Conservation (phyloP, 2,797 vertebrate species). For the Pseudopleuronectes americanus region DNA sequence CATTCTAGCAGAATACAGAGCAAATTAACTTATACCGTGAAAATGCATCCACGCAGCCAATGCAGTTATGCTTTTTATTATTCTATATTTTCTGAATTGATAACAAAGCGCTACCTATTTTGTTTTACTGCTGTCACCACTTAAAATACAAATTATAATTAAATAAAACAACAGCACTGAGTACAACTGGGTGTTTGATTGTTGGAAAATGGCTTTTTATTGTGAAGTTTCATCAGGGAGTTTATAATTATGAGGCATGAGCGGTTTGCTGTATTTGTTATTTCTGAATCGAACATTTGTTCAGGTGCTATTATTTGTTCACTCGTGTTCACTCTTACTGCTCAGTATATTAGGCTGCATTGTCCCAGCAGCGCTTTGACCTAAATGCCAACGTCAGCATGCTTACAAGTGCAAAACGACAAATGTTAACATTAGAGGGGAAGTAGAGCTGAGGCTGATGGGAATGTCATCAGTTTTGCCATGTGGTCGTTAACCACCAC, state of each 20-base stretch:
- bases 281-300: slow-evolving; percentile 7
- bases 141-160: slow-evolving; percentile 15
- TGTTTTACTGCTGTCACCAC: not conserved
- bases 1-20: slow-evolving; percentile 25
- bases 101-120: slow-evolving; percentile 2
- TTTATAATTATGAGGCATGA: not conserved
- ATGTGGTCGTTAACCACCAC: too few species aligned
- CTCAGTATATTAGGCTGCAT: not conserved
- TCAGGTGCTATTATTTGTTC: not conserved
- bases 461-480: not conserved
- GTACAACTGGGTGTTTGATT: slow-evolving; percentile 6
- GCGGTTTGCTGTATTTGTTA: slow-evolving; percentile 5
- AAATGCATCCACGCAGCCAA: slow-evolving; percentile 10
- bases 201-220: slow-evolving; percentile 1
- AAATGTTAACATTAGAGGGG: too few species aligned
- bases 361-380: not conserved
- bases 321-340: not conserved
- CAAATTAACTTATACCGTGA: not conserved
- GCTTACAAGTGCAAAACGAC: not conserved
- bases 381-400: not conserved
- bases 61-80: slow-evolving; percentile 1
- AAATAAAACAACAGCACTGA: slow-evolving; percentile 6
- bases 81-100: slow-evolving; percentile 20
- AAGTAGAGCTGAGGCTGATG: not conserved
- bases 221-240: not conserved